Conservation (phyloP, 2,888 invertebrate genomes). For the Girardia tigrina region DNA sequence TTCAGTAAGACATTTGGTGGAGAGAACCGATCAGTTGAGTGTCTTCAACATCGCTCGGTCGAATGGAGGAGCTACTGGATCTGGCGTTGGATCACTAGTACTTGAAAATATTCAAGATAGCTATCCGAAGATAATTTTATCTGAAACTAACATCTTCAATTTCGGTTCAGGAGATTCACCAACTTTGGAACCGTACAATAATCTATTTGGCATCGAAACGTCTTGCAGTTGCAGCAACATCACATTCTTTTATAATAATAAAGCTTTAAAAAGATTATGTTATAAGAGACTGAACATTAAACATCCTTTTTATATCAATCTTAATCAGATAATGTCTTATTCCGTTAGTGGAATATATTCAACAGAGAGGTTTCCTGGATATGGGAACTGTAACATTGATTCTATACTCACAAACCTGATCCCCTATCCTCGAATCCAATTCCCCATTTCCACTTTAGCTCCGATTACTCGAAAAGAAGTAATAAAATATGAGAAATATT, state of each 20-base stretch:
- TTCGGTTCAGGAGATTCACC: neutral
- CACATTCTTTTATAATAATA: conserved; percentile 18
- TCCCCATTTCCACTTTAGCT: neutral
- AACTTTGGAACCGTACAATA: conserved; percentile 25
- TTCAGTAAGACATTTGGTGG: neutral
- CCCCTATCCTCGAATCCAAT: conserved; percentile 29
- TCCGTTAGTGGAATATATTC: conserved; percentile 24
- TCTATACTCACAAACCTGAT: conserved; percentile 27
- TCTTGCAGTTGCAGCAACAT: neutral
- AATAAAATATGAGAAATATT: neutral
- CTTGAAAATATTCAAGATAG: conserved; percentile 18
- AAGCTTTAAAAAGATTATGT: neutral
- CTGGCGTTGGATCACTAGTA: conserved; percentile 21
- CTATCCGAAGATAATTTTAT: neutral
- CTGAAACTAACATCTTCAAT: neutral
- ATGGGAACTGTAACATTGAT: neutral
- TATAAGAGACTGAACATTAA: neutral
- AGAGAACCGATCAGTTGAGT: neutral
- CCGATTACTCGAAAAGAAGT: neutral
- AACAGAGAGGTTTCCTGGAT: conserved; percentile 26
- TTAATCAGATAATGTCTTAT: conserved; percentile 24
- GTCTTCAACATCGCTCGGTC: conserved; percentile 12
- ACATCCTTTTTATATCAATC: neutral
- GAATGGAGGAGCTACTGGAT: conserved; percentile 24
- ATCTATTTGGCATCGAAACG: neutral